Evolutionary conservation across 2,113 vertebrate species (phyloP), one percentile per base, ranked within the genome.

Genomic region (Cettia cetti): DNA sequence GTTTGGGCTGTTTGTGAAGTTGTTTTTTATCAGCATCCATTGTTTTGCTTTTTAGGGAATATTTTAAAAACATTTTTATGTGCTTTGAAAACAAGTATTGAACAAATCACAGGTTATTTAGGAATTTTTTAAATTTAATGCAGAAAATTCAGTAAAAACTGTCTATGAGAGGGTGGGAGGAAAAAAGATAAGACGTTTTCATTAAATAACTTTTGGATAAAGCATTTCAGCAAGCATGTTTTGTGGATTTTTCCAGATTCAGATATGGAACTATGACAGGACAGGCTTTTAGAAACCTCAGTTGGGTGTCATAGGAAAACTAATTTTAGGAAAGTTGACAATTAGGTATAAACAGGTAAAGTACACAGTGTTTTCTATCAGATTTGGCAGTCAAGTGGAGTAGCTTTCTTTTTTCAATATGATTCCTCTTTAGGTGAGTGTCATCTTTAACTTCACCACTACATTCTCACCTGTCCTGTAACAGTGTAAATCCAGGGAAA

Each of bases 121-220:
- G 19, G 44, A 33, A 50, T 45, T 52, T 57, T 52, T 37, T 17
- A 57, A 82, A 85, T 40, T n/a, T 54, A 83, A 68, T 59, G 7
- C 31, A 72, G 49, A 74, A 72, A 64, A 72, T 49, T 44, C 50
- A 72, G 22, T 60, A 7, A 37, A 60, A 89, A 5, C 14, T 68
- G 5, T 23, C 15, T 15, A 9, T 26, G 9, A 7, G 23, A 14
- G 23, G 6, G 22, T 15, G 10, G 15, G 31, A 17, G 7, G 0
- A 2, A 27, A 27, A 57, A 63, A 8, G 33, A 22, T 47, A 68
- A 33, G 30, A 20, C 5, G 1, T 72, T 90, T 24, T 59, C 3
- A 11, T 83, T 39, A 49, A 70, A 54, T 69, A 39, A 42, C 39
- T 80, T 57, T 11, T 35, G 27, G 27, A 20, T 39, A 27, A 79